Base-by-base conservation (phyloP, 2,113 vertebrate species). In the Malurus elegans region DNA sequence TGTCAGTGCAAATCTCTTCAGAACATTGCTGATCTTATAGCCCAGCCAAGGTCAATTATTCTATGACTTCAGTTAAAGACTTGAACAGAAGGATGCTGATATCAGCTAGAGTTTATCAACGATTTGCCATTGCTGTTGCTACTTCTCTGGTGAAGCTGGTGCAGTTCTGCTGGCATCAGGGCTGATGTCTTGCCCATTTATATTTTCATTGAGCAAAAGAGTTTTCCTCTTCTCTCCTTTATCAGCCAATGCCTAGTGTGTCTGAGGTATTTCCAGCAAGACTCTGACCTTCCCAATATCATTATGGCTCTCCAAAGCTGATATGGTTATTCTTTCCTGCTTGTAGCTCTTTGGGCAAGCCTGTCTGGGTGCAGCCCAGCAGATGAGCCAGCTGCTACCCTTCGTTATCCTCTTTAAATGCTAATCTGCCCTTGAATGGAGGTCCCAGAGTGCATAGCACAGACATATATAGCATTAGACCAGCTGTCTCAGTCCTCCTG, bases 51-150 rank as follows among this genome's bases (percentile, higher is more conserved):
- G 60, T 84, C 91, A 88, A 93, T 92, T 81, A 88, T 83, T 8
- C 47, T 78, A 51, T 84, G 64, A 74, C 76, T 93, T 89, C 53
- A 76, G 42, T 16, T 60, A 44, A 60, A 44, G 64, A 40, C 14
- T 92, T 71, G 28, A 94, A 60, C 24, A 92, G 75, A 78, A 76
- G n/a, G 65, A 88, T 89, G 65, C 31, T 88, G 80, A 47, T 92
- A 67, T 58, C 61, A 89, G 60, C 38, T 70, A n/a, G 53, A 42
- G 54, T 88, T 88, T 91, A 86, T 58, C 26, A 45, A 79, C 64
- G 61, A 15, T 88, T 84, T 94, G 12, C 64, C 25, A 23, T 12
- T 81, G 56, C 19, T 86, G 48, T 67, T 81, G 28, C 38, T 86
- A 9, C 17, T 67, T 81, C 31, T 54, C 40, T 3, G 8, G 48